A percentile compares a stretch with the other conserved stretches of the same genome.
phyloP scores from a whole-genome alignment of 2,888 invertebrate species.

The Conchocele bisecta region DNA sequence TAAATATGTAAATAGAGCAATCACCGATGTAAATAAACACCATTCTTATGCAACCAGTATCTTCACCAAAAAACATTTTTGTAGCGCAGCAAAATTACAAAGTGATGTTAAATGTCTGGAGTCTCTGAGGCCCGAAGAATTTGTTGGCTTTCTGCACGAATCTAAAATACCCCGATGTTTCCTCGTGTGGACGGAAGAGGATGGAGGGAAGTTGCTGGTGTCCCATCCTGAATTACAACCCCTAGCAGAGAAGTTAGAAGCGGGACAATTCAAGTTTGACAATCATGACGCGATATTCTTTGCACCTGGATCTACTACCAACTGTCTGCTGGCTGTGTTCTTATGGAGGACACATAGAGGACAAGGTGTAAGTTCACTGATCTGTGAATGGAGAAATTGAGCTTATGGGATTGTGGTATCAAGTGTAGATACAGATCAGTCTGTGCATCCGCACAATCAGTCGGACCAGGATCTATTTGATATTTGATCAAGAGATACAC shows the following conservation, averaged over 20 bases:
- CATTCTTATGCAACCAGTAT: too few species aligned
- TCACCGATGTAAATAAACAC: too few species aligned
- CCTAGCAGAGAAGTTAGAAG: conserved; percentile 26
- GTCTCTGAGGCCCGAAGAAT: conserved; percentile 20
- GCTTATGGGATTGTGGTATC: not conserved
- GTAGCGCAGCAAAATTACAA: too few species aligned
- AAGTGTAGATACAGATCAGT: too few species aligned
- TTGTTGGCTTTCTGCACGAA: conserved; percentile 13
- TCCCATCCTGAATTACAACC: conserved; percentile 52
- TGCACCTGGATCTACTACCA: conserved; percentile 59
- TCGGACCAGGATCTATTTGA: too few species aligned
- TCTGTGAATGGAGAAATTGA: not conserved
- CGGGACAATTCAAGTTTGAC: conserved; percentile 40
- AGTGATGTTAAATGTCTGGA: too few species aligned
- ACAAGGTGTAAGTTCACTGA: conserved; percentile 66
- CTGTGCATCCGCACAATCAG: too few species aligned
- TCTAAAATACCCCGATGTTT: conserved; percentile 44
- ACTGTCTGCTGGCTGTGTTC: conserved; percentile 67
- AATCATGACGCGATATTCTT: conserved; percentile 72
- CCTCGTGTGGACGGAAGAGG: conserved; percentile 22
- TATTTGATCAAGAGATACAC: not conserved
- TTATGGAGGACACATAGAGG: conserved; percentile 71
- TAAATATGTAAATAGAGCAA: too few species aligned
- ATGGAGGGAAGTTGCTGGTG: conserved; percentile 11
- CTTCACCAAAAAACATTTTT: too few species aligned